Conservation (phyloP, 2,888 invertebrate genomes). For the Cerastoderma edule region DNA sequence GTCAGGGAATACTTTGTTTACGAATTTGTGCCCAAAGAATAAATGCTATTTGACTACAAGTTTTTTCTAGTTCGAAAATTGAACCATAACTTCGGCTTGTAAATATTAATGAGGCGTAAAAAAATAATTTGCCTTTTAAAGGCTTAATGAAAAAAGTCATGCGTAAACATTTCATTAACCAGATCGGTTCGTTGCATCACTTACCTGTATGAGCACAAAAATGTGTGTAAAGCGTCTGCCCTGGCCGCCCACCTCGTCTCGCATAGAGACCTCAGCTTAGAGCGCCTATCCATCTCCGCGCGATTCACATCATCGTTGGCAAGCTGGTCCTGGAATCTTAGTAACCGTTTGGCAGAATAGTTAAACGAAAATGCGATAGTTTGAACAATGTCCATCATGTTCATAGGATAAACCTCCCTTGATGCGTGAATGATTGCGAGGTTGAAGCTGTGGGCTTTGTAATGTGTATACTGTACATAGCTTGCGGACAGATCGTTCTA, state of each 20-base stretch:
- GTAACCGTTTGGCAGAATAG: slow-evolving; percentile 35
- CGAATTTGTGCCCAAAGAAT: too few species aligned
- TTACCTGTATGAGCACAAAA: slow-evolving; percentile 7
- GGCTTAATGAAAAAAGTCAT: too few species aligned
- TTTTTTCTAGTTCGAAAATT: too few species aligned
- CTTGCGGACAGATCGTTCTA: slow-evolving; percentile 23
- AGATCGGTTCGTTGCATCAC: too few species aligned
- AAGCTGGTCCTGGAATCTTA: slow-evolving; percentile 15
- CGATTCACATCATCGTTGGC: not conserved
- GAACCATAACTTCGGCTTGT: too few species aligned
- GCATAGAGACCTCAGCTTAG: slow-evolving; percentile 32
- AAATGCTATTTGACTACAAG: too few species aligned
- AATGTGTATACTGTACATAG: slow-evolving; percentile 56
- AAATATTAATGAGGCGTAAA: too few species aligned
- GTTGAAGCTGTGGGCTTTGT: slow-evolving; percentile 39
- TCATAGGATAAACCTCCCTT: slow-evolving; percentile 6
- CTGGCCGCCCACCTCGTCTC: slow-evolving; percentile 37
- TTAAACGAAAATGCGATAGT: slow-evolving; percentile 31
- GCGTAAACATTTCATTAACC: too few species aligned
- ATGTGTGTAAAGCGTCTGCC: slow-evolving; percentile 20
- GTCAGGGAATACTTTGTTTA: too few species aligned
- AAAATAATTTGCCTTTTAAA: too few species aligned
- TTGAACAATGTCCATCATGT: slow-evolving; percentile 40
- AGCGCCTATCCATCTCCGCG: not conserved
- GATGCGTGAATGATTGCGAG: slow-evolving; percentile 34